Evolutionary conservation across 1,140 invertebrate genomes (phyloP).

Genomic region (Dendroctonus valens): DNA sequence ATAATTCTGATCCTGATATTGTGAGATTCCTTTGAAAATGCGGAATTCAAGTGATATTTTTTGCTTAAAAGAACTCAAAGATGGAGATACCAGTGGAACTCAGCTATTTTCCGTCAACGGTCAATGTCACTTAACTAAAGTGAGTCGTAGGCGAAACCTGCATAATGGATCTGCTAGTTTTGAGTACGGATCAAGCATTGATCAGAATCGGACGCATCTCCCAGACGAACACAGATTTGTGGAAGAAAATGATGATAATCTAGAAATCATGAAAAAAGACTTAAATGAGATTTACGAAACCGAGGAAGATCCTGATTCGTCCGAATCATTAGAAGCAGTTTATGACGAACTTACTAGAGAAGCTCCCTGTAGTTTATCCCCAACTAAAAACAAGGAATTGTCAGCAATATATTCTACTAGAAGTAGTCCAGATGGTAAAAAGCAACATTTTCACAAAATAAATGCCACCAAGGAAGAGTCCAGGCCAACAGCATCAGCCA

Average conservation of each 20-base stretch:
- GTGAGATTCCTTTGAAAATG: slow-evolving; percentile 26
- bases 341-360: background rate
- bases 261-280: slow-evolving; percentile 16
- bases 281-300: slow-evolving; percentile 11
- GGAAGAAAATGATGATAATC: background rate
- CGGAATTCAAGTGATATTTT: slow-evolving; percentile 43
- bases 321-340: background rate
- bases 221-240: background rate
- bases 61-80: slow-evolving; percentile 40
- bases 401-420: slow-evolving; percentile 1
- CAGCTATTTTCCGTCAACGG: slow-evolving; percentile 43
- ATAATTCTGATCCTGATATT: no score
- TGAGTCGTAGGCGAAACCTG: slow-evolving; percentile 28
- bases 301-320: background rate
- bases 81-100: slow-evolving; percentile 38
- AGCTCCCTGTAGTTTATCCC: no score
- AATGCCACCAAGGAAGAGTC: slow-evolving; percentile 2
- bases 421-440: background rate
- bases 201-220: background rate
- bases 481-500: slow-evolving; percentile 28
- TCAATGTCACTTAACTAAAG: slow-evolving; percentile 29
- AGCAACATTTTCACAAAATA: slow-evolving; percentile 9
- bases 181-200: slow-evolving; percentile 27
- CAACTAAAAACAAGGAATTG: slow-evolving; percentile 7
- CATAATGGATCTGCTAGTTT: slow-evolving; percentile 22